Evolutionary conservation across 2,113 vertebrate species (phyloP), one percentile per base, ranked within the genome.

Genomic region (Megaceryle maxima): DNA sequence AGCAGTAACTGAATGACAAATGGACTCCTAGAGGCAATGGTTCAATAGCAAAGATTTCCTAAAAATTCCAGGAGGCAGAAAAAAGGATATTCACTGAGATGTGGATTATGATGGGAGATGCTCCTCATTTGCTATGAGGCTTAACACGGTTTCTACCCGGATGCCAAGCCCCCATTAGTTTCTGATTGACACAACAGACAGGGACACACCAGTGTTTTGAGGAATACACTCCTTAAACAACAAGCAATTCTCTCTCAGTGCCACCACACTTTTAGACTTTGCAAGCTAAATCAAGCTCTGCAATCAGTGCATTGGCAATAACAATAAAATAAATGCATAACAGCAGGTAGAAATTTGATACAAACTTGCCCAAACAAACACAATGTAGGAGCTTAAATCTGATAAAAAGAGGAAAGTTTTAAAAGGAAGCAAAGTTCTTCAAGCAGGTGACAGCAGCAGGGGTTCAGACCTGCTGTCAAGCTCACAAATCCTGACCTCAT

Each of bases 1-100:
- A 56, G 64, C 26, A 64, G 76, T 79, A 89, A 89, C 57, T 29
- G 76, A 88, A 68, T 69, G 68, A 81, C 76, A 95, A 90, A 86
- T 0, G 0, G 74, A 60, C 68, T 94, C 82, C 90, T 79, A 66
- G 88, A 94, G 91, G 74, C 88, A 96, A 69, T 5, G 37, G 66
- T 19, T 79, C 87, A 76, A 29, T 35, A 46, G 77, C 70, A 95
- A 96, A 68, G 6, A 19, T 76, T 78, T 82, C 91, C 63, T 51
- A 66, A 95, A 79, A 79, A 63, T 80, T 84, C 55, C 88, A 83
- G 53, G 73, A 89, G 83, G 80, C 82, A 72, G 39, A 92, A 89
- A 76, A 90, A 1, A 43, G 92, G 69, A 53, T 68, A 86, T 24
- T 60, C 19, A 16, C 56, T 20, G 59, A 81, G 64, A 22, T 67